phyloP scores from a whole-genome alignment of 2,888 invertebrate genomes.

The Ryuthela nishihirai region DNA sequence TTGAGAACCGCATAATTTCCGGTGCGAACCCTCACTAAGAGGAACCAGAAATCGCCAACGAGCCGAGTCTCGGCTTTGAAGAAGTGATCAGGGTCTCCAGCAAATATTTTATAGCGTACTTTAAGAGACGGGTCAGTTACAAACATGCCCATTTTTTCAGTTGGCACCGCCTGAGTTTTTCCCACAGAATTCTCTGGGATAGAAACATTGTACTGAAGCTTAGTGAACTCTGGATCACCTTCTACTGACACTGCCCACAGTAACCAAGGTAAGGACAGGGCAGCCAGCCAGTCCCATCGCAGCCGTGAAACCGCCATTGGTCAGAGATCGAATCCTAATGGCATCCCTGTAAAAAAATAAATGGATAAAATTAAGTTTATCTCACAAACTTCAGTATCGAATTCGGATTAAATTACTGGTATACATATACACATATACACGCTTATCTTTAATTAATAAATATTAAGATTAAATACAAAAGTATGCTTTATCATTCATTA shows the following conservation, averaged over 20 bases:
- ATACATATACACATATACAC: no score
- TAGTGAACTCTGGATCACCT: constrained; percentile 64
- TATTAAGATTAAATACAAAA: no score
- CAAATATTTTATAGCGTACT: constrained; percentile 79
- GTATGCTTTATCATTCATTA: no score
- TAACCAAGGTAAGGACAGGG: no score
- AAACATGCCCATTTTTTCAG: constrained; percentile 75
- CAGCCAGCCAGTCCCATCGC: no score
- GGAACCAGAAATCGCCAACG: constrained; percentile 93
- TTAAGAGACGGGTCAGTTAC: constrained; percentile 51
- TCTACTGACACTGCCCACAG: constrained; percentile 1
- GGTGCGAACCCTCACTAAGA: constrained; percentile 81
- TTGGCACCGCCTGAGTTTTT: constrained; percentile 70
- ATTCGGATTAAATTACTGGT: no score
- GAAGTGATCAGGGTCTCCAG: constrained; percentile 82
- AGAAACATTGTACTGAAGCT: constrained; percentile 74
- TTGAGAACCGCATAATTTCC: constrained; percentile 84
- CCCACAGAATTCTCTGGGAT: constrained; percentile 89
- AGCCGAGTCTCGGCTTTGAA: constrained; percentile 83
- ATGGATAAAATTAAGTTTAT: no score
- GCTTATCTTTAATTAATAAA: no score
- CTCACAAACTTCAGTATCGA: no score
- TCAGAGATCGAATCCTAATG: no score
- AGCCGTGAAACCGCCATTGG: no score
- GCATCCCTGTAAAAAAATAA: no score